Base-by-base conservation (phyloP, 2,797 vertebrate genomes). In the Gallinago nigripennis region DNA sequence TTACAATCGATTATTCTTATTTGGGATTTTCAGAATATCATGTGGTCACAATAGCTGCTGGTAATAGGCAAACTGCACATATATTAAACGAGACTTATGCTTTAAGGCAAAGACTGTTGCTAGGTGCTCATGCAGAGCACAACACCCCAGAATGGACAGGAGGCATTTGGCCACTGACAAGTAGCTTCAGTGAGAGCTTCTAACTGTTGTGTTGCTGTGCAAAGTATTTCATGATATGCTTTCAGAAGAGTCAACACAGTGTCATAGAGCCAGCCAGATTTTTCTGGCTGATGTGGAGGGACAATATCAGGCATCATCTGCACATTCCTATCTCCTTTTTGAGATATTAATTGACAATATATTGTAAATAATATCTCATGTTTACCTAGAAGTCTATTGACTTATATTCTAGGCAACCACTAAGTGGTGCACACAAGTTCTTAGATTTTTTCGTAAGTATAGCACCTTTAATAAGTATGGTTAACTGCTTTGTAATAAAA, bases 391-490 rank as follows among this genome's bases (percentile, higher is more conserved):
- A 60, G 31, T 3, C 12, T 18, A 56, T 3, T 35, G 39, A 58
- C 6, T 45, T 63, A 15, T 16, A 28, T 20, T 78, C 21, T 51
- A 66, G 37, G 16, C 6, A 83, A 70, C 11, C 4, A 30, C 66
- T 63, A 23, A 8, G 4, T 1, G 1, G 13, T 31, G 10, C 15
- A 41, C 3, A 31, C 2, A 39, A 57, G 16, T 4, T 58, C 30
- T 64, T 48, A 51, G 56, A 64, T 61, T 5, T 4, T 45, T 54
- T 41, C 23, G 9, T n/a, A 51, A 85, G 20, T 15, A 11, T 54
- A 37, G 39, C 56, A 43, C 2, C 4, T 8, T 53, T 72, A 19
- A 43, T 8, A 75, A 53, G 1, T 39, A 56, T 11, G 2, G 16
- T 31, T 4, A 58, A 86, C 37, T 33, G 0, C 1, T 78, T 8